A percentile compares a stretch with the other conserved stretches of the same genome.
Evolutionary conservation across 2,888 invertebrate genomes (phyloP).

Genomic region (Caenorhabditis auriculariae): DNA sequence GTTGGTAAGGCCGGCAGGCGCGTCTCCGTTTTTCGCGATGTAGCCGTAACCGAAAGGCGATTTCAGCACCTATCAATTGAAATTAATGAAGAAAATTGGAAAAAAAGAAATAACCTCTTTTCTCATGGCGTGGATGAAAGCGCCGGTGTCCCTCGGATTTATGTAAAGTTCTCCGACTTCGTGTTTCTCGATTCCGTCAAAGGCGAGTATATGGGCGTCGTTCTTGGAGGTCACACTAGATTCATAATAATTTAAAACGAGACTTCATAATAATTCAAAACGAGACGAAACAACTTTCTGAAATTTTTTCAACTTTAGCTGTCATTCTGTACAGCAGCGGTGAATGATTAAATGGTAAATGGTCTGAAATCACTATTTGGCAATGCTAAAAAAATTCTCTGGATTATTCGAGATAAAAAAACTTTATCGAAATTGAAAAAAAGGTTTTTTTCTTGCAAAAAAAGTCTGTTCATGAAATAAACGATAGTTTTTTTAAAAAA

Average conservation of each 20-base stretch:
- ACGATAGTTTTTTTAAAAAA: no score
- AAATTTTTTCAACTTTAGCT: no score
- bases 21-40: conserved; percentile 48
- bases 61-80: conserved; percentile 45
- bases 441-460: no score
- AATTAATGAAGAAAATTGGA: no score
- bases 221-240: conserved; percentile 51
- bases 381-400: no score
- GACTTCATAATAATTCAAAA: neutral
- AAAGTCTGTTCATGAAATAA: no score
- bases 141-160: conserved; percentile 52
- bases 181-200: conserved; percentile 47
- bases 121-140: conserved; percentile 57
- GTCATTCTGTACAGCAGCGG: neutral
- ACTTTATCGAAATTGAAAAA: no score
- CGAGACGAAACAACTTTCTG: neutral
- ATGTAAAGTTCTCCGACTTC: conserved; percentile 60
- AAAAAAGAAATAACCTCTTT: conserved; percentile 31
- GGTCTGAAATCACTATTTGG: no score
- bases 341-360: no score
- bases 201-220: conserved; percentile 45
- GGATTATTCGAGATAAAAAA: no score
- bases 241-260: no score
- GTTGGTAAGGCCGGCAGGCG: conserved; percentile 30
- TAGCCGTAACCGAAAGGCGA: conserved; percentile 56